Evolutionary conservation across 1,140 invertebrate species (phyloP), one percentile per base, ranked within the genome.

Genomic region (Drosophila repleta): DNA sequence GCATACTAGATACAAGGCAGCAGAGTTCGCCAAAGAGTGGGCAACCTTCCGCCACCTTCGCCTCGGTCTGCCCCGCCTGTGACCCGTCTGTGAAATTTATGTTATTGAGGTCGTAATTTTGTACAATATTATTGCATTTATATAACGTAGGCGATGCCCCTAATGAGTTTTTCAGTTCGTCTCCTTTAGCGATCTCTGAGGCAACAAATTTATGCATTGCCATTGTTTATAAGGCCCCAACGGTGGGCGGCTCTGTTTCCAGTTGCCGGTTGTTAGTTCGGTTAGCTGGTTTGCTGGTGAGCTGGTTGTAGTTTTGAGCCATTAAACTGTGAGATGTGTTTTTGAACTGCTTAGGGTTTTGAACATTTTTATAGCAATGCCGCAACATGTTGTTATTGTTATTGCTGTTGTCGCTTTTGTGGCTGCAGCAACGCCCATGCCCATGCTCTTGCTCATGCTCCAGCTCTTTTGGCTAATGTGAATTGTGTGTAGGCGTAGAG

Each of bases 91-190:
- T 51, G 53, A 29, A 79, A 87, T 87, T 87, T 87, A 87, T 87
- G 82, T 87, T 87, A 87, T 87, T 87, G 82, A 83, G 64, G 70
- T 83, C 83, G 83, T 87, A 87, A 87, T 88, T 87, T 70, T 63
- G 49, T 65, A 65, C 75, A 66, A 88, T 82, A 87, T 87, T 87
- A 87, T 87, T 87, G 82, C 82, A 82, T 82, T 82, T 71, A 76
- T 68, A 78, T 77, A 71, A 79, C 75, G 83, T 87, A 87, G 83
- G 83, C 83, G 83, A 75, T 79, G 83, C 48, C 68, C 72, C 79
- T 87, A 87, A 87, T 87, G 83, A 87, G 83, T 87, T 87, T 87
- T 87, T 79, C 49, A 57, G 58, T 75, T 63, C 66, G 66, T 63
- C 66, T 69, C 58, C 58, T 72, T 61, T 13, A 37, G 32, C 24